Evolutionary conservation across 2,113 vertebrate genomes (phyloP), one percentile per base, ranked within the genome.

Genomic region (Garra rufa): DNA sequence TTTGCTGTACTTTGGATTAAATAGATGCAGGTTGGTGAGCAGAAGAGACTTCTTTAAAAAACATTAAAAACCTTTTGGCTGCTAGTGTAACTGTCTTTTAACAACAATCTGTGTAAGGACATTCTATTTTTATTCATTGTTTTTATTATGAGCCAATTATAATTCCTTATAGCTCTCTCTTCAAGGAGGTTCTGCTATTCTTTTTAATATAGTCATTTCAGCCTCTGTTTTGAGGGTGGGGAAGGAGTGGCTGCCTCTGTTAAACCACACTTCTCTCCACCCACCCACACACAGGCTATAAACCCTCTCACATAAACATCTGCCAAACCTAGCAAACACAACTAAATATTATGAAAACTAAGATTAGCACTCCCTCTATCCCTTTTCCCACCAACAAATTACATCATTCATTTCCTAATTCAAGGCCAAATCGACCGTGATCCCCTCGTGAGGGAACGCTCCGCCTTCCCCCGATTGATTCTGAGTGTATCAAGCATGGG

Each of bases 381-480:
- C 57, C 24, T 52, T 59, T 69, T 70, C 44, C 43, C 77, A 78
- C 24, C 76, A 48, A 50, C 78, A 34, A 69, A 81, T 81, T 9
- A 69, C 46, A 82, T 82, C 44, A 81, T 52, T 70, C 4, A 34
- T 82, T 41, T 34, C 4, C 80, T n/a, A 67, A 67, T 30, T 81
- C 17, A 48, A 50, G 61, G 61, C 43, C 17, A 70, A 70, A 55
- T 70, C 19, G n/a, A 52, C 79, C 21, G 43, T 43, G 30, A 69
- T 69, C 48, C 44, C 44, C 44, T 44, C 6, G 50, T 65, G 46
- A 57, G 69, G 14, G 50, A 80, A 21, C 10, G 38, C 43, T 43
- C 71, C 78, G 26, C 82, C 82, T 70, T 65, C 28, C 41, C 63
- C 24, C 55, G 48, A 85, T 82, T 88, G 79, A 82, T 78, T 82